Percentiles rank a stretch among this genome's conserved stretches.
phyloP scores from a whole-genome alignment of 1,140 invertebrate species.

The Drosophila orosa region DNA sequence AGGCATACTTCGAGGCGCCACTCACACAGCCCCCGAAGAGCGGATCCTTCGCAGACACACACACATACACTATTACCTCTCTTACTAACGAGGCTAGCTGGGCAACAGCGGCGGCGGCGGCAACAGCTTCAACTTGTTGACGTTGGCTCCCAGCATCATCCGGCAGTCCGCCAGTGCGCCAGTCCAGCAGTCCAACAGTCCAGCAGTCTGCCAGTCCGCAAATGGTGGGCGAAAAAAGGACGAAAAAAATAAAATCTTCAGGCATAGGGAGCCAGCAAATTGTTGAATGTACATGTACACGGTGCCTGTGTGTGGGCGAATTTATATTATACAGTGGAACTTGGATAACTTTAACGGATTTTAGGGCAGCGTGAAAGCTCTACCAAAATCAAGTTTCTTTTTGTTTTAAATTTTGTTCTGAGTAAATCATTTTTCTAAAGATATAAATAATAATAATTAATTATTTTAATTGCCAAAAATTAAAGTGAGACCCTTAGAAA shows the following conservation, averaged over 20 bases:
- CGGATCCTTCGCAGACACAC: conserved; percentile 3
- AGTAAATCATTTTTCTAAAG: too few relatives aligned
- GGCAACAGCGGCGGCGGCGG: conserved; percentile 41
- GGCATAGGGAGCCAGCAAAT: conserved; percentile 75
- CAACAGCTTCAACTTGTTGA: conserved; percentile 81
- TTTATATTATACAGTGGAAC: conserved; percentile 47
- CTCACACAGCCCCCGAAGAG: conserved; percentile 4
- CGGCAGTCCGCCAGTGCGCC: conserved; percentile 29
- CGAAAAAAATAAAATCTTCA: conserved; percentile 60
- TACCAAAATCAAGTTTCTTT: background rate
- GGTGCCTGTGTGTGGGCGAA: conserved; percentile 45
- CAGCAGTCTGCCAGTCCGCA: conserved; percentile 18
- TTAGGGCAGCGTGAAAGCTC: background rate
- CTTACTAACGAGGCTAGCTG: conserved; percentile 43
- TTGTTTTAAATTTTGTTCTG: too few relatives aligned
- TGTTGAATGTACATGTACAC: conserved; percentile 75
- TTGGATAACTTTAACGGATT: background rate
- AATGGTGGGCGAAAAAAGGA: conserved; percentile 65
- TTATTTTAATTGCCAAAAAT: conserved; percentile 5
- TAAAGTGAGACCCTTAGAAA: conserved; percentile 1
- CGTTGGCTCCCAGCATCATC: conserved; percentile 59
- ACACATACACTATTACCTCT: conserved; percentile 7
- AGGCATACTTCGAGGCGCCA: conserved; percentile 36
- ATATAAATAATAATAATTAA: too few relatives aligned
- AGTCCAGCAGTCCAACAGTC: background rate